Conservation (phyloP, 2,797 vertebrate genomes). For the Sardinella longiceps region DNA sequence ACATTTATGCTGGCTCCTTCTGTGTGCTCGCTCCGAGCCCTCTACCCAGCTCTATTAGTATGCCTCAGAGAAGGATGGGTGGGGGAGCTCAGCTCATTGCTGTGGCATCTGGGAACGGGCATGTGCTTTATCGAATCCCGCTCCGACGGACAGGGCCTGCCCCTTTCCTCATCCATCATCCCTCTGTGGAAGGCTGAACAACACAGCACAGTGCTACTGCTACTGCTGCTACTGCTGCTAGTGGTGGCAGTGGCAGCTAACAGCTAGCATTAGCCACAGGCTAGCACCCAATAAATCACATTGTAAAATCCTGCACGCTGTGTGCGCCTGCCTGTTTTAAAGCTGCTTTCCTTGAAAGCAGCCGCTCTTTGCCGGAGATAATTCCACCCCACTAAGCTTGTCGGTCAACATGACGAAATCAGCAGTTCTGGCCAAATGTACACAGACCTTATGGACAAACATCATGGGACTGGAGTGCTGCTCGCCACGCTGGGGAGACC, state of each 20-base stretch:
- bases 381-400: slow-evolving; percentile 34
- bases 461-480: slow-evolving; percentile 21
- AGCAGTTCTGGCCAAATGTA: slow-evolving; percentile 20
- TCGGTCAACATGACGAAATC: slow-evolving; percentile 35
- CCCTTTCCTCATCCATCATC: slow-evolving; percentile 13
- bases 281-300: not conserved
- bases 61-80: not conserved
- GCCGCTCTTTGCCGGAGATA: slow-evolving; percentile 15
- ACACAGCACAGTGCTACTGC: not conserved
- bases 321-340: not conserved
- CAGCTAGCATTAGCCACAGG: not conserved
- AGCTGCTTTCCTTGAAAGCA: slow-evolving; percentile 45
- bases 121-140: slow-evolving; percentile 3
- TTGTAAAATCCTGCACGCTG: not conserved
- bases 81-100: not conserved
- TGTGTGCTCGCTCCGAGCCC: not conserved
- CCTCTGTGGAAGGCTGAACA: not conserved
- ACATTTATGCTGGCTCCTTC: not conserved
- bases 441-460: slow-evolving; percentile 26
- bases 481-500: not conserved
- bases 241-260: not conserved
- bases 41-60: not conserved
- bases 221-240: not conserved
- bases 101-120: slow-evolving; percentile 2
- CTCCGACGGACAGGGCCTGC: slow-evolving; percentile 1